Evolutionary conservation across 2,888 invertebrate genomes (phyloP).

Genomic region (Netelia inedita): DNA sequence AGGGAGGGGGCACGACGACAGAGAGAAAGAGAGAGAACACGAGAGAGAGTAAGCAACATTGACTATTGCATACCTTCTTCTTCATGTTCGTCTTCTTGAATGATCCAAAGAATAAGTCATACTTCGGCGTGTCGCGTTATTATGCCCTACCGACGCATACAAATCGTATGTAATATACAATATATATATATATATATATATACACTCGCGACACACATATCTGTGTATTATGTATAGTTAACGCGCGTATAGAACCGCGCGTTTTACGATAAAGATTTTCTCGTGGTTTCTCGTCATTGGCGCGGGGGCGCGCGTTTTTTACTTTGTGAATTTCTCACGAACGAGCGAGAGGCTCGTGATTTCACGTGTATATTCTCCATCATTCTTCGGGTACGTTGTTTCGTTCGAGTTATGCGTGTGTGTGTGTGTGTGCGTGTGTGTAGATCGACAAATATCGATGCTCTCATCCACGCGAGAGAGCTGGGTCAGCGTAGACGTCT

Average conservation of each 20-base stretch:
- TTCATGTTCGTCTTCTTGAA: conserved; percentile 66
- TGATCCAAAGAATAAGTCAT: conserved; percentile 74
- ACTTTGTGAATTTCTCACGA: not conserved
- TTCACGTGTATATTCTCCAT: too few species aligned
- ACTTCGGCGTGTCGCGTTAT: conserved; percentile 25
- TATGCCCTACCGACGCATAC: conserved; percentile 2
- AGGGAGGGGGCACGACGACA: conserved; percentile 25
- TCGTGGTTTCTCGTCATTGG: not conserved
- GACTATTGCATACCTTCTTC: conserved; percentile 76
- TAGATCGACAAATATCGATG: conserved; percentile 47
- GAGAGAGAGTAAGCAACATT: conserved; percentile 66
- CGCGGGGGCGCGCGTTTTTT: not conserved
- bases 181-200: not conserved
- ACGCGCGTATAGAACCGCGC: too few species aligned
- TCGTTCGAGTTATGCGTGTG: not conserved
- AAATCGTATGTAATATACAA: conserved; percentile 18
- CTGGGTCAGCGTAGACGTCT: not conserved
- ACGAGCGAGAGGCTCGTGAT: too few species aligned
- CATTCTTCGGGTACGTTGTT: too few species aligned
- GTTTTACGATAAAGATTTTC: not conserved
- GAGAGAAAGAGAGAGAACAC: conserved; percentile 21
- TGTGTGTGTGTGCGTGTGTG: not conserved
- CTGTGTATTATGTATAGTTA: too few species aligned
- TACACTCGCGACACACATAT: too few species aligned
- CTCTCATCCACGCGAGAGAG: conserved; percentile 17